Base-by-base conservation (phyloP, 2,888 invertebrate genomes). In the Netelia fuscicornis region DNA sequence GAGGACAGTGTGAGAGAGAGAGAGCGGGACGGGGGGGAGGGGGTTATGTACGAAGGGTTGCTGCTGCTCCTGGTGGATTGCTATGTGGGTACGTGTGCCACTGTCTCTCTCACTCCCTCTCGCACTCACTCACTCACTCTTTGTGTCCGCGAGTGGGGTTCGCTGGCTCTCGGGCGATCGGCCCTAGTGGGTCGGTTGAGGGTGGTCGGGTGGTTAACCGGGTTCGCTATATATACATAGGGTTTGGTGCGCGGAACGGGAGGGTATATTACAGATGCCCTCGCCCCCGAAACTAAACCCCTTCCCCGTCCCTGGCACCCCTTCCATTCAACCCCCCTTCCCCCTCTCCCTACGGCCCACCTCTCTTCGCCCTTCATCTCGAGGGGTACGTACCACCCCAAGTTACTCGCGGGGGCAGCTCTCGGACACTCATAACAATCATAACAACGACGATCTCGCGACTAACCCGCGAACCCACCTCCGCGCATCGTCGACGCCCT, bases 391-490 rank as follows among this genome's bases (percentile, higher is more conserved):
- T 89, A 87, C 90, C 90, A 90, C 90, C 91, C 90, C 81, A 87
- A 86, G 83, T 83, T 87, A 87, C 86, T 87, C 90, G 88, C 77
- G 91, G 90, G 91, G 90, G 91, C 90, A 2, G 52, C 90, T 89
- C 91, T 92, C 92, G 93, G 92, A 93, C 93, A 92, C 91, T 93
- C 93, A 91, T 92, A 93, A 93, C 92, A 93, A 93, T 93, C 92
- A 93, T 93, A 93, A 93, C 92, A 92, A 92, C 91, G 90, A 25
- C 86, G 90, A 91, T 91, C 92, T 91, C 92, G 92, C 91, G 91
- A 91, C 91, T 91, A 91, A 91, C 92, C 92, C 91, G 91, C 92
- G 93, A 91, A 90, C 93, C 92, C 79, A 92, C 93, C 93, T 93
- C 92, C 93, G 93, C 93, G 92, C 92, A 92, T 90, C 88, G 91